Evolutionary conservation across 2,797 vertebrate genomes (phyloP), one percentile per base, ranked within the genome.

Genomic region (Rhinatrema bivittatum): DNA sequence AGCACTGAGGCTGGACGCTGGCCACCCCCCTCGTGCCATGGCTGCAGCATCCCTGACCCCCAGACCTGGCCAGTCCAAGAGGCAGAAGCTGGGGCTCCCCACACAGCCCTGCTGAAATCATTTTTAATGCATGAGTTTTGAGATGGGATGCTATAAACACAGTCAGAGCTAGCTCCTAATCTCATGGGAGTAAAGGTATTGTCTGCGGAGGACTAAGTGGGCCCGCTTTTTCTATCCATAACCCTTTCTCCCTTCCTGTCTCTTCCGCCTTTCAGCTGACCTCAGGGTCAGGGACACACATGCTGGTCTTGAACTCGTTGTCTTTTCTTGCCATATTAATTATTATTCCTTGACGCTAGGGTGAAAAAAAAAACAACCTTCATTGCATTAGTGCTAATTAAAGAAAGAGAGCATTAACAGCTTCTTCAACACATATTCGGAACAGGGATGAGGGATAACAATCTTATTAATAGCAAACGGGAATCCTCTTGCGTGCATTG

Each of bases 341-440:
- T 78, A 72, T 70, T 54, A 60, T 68, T 68, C 60, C 56, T 46
- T 64, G 73, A 68, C 57, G 62, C 62, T 61, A 53, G 53, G 50
- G 68, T 54, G 67, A n/a, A n/a, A n/a, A n/a, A 68, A 59, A 61
- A 75, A 72, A 68, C 72, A 74, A 65, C 64, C 65, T 64, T 22
- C 26, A 41, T 67, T 73, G 72, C 74, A 79, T 81, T 80, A 80
- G 65, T 25, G 65, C 70, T 78, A 77, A 81, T 81, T 79, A 78
- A 75, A 71, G 71, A 76, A 60, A 78, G 71, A 59, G 58, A 62
- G 57, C 47, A 51, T 58, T 52, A 51, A 50, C 56, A 16, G 20
- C 51, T 33, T 24, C 15, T 26, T 19, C n/a, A n/a, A n/a, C n/a
- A n/a, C n/a, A n/a, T n/a, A n/a, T n/a, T n/a, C n/a, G n/a, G n/a